A percentile compares a stretch with the other conserved stretches of the same genome.
Evolutionary conservation across 1,140 invertebrate genomes (phyloP).

Genomic region (Penaeus japonicus): DNA sequence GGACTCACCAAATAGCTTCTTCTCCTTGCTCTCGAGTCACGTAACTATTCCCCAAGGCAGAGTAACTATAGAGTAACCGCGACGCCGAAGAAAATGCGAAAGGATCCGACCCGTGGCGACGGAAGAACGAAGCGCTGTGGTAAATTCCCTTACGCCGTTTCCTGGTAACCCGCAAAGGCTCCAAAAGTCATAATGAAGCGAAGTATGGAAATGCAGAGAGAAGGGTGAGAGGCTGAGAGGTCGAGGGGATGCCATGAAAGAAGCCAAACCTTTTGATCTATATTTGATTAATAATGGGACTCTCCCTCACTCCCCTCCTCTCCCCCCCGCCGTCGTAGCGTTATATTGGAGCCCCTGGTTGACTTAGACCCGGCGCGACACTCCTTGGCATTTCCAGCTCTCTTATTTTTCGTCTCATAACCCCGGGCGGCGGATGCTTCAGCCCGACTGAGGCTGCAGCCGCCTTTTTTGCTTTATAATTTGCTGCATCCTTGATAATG

Average conservation of each 20-base stretch:
- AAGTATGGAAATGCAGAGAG: conserved; percentile 57
- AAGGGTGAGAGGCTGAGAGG: conserved; percentile 39
- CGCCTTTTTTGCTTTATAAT: too few species aligned
- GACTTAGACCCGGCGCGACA: neutral
- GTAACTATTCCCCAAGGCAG: too few species aligned
- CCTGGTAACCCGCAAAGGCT: conserved; percentile 27
- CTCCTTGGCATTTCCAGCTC: conserved; percentile 11
- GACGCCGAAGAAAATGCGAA: too few species aligned
- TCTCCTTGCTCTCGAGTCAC: too few species aligned
- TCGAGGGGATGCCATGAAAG: conserved; percentile 41
- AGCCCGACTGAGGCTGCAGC: too few species aligned
- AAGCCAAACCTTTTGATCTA: conserved; percentile 51
- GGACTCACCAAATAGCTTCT: too few species aligned
- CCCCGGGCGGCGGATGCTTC: too few species aligned
- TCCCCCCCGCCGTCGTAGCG: neutral
- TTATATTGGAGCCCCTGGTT: conserved; percentile 27
- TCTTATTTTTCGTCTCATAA: neutral
- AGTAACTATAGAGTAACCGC: too few species aligned
- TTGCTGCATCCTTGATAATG: too few species aligned
- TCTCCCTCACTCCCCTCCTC: neutral
- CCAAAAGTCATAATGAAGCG: conserved; percentile 55
- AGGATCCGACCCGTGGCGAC: too few species aligned
- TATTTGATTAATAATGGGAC: conserved; percentile 57
- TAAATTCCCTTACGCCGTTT: neutral
- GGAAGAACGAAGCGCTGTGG: neutral